Conservation (phyloP, 2,888 invertebrate species). For the Rutpela maculata region DNA sequence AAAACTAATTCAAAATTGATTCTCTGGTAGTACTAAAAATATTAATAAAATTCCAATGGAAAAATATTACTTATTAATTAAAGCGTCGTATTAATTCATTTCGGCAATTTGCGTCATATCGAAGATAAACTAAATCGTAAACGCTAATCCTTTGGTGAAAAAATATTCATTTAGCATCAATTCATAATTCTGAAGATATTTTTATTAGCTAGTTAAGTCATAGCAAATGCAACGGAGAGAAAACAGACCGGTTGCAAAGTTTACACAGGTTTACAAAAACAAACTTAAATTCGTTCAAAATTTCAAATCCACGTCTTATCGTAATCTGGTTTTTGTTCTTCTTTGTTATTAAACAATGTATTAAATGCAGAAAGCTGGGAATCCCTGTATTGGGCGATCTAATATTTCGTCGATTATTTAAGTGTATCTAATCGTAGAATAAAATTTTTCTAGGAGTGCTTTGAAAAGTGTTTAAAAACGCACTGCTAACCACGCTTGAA, state of each 20-base stretch:
- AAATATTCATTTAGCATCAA: not conserved
- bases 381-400: too few relatives aligned
- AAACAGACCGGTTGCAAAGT: not conserved
- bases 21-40: too few relatives aligned
- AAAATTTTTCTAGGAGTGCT: too few relatives aligned
- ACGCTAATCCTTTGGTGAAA: not conserved
- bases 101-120: not conserved
- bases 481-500: too few relatives aligned
- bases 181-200: constrained; percentile 7
- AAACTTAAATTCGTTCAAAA: not conserved
- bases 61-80: not conserved
- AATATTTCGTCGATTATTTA: too few relatives aligned
- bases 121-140: not conserved
- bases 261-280: not conserved
- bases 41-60: not conserved
- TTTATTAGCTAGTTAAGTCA: not conserved
- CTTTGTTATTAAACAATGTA: too few relatives aligned
- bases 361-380: too few relatives aligned
- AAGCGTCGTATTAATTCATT: not conserved
- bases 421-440: too few relatives aligned
- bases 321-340: too few relatives aligned
- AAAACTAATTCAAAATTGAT: too few relatives aligned
- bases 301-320: too few relatives aligned
- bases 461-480: too few relatives aligned
- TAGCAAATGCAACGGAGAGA: not conserved